phyloP scores from a whole-genome alignment of 2,888 invertebrate genomes.

The Drepana falcataria region DNA sequence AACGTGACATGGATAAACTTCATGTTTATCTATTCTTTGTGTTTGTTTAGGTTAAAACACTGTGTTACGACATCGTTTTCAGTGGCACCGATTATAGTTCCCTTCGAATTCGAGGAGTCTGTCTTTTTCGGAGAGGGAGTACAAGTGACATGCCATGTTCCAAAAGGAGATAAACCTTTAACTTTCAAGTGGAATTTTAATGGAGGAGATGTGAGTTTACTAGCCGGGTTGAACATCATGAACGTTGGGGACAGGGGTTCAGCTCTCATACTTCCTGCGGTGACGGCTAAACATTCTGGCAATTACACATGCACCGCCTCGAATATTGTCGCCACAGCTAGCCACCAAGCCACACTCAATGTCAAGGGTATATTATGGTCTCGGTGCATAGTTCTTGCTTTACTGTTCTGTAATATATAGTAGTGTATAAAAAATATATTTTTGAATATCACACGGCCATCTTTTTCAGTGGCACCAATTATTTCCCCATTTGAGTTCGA shows the following conservation, averaged over 20 bases:
- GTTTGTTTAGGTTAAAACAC: neutral
- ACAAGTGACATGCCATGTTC: slow-evolving; percentile 79
- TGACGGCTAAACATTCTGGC: slow-evolving; percentile 83
- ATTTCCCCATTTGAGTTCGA: slow-evolving; percentile 80
- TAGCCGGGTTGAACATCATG: slow-evolving; percentile 80
- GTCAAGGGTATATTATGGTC: slow-evolving; percentile 79
- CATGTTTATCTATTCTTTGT: neutral
- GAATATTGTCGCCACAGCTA: slow-evolving; percentile 80
- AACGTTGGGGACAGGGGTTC: slow-evolving; percentile 83
- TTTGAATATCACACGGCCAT: slow-evolving; percentile 12
- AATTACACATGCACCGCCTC: slow-evolving; percentile 83
- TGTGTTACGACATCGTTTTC: slow-evolving; percentile 33
- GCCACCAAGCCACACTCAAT: slow-evolving; percentile 79
- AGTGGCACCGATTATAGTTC: slow-evolving; percentile 80
- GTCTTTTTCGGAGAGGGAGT: slow-evolving; percentile 79
- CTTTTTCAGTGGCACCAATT: slow-evolving; percentile 78
- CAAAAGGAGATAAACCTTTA: slow-evolving; percentile 84
- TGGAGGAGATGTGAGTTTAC: slow-evolving; percentile 76
- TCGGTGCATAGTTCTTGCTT: slow-evolving; percentile 51
- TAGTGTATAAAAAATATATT: slow-evolving; percentile 12
- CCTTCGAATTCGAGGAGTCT: slow-evolving; percentile 79
- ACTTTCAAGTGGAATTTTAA: slow-evolving; percentile 87
- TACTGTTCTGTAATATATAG: slow-evolving; percentile 40
- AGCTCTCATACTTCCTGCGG: slow-evolving; percentile 83
- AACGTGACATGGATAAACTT: neutral